Base-by-base conservation (phyloP, 1,140 invertebrate genomes). In the Calephelis virginiensis region DNA sequence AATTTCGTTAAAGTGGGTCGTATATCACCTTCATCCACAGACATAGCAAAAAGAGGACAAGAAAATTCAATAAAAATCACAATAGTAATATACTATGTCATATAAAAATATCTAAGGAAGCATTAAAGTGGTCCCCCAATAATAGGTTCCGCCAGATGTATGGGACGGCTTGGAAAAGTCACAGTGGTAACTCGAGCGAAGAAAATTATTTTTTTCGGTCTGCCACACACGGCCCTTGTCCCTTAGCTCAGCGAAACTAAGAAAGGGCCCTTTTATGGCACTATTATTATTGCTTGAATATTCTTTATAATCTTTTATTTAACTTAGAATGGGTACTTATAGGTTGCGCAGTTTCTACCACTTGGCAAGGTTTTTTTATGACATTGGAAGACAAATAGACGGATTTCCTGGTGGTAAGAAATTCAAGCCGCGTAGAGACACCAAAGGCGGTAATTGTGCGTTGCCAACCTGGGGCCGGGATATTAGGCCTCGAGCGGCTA, bases 161-260 rank as follows among this genome's bases (percentile, higher is more conserved):
- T 80, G 83, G 82, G 86, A 88, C 85, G 85, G 82, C 73, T 81
- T 85, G 83, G 85, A 88, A 89, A 89, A 89, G 85, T 89, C 88
- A 86, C 80, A 82, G 78, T 81, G 80, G 78, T 77, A 82, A 85
- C 80, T 87, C 82, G 81, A 89, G 82, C 88, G 86, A 80, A 65
- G 77, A 82, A 86, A 90, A 89, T 91, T 83, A 89, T 89, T 91
- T 91, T 90, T 91, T 89, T 90, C 89, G 89, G 89, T 91, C 89
- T 87, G 75, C 83, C 89, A 84, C 85, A 91, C 89, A 83, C 80
- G 86, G 78, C 86, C 86, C 83, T 84, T 80, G 88, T 78, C 86
- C 86, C 83, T 84, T 80, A 78, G 82, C 79, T 88, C 84, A 82
- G 83, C 88, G 79, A 86, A 84, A 81, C 82, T 82, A 74, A 81